Base-by-base conservation (phyloP, 1,140 invertebrate genomes). In the Drosophila chauvacae region DNA sequence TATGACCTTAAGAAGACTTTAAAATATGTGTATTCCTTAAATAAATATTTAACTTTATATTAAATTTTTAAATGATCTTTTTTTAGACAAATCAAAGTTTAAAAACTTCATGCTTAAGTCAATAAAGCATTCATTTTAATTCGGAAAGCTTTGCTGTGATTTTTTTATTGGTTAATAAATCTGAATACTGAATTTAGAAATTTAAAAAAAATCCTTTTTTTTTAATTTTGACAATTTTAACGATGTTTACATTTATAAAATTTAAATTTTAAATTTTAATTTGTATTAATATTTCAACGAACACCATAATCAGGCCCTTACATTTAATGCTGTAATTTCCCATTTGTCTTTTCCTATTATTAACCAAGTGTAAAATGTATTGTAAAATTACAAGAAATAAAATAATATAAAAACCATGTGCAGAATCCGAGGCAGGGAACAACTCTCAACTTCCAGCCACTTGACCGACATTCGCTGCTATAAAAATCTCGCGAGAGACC, bases 391-490 rank as follows among this genome's bases (percentile, higher is more conserved):
- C 5, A 2, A 3, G 6, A 44, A 44, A 14, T 14, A 14, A 42
- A 14, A 23, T 13, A 13, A 7, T 9, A 10, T 16, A 16, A 26
- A n/a, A 7, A 2, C 4, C 1, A 51, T n/a, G 26, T 11, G 2
- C 48, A 30, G 26, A 50, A 51, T 51, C 48, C 26, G 26, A 28
- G 16, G 14, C 20, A n/a, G 16, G 4, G 16, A 50, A 50, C 47
- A 50, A 50, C 47, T 11, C 26, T 11, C 10, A 18, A 51, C 26
- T 18, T 33, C 10, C 35, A 50, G 13, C 39, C 62, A 68, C 61
- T 78, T 78, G 74, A 78, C 75, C 75, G 65, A 78, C 75, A 77
- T 77, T 77, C 55, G 63, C 9, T 56, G 73, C 60, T 65, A 74
- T 76, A 76, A 66, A 76, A 74, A 33, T 16, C 6, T 35, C 37